Conservation (phyloP, 2,113 vertebrate species). For the Anas platyrhynchos region DNA sequence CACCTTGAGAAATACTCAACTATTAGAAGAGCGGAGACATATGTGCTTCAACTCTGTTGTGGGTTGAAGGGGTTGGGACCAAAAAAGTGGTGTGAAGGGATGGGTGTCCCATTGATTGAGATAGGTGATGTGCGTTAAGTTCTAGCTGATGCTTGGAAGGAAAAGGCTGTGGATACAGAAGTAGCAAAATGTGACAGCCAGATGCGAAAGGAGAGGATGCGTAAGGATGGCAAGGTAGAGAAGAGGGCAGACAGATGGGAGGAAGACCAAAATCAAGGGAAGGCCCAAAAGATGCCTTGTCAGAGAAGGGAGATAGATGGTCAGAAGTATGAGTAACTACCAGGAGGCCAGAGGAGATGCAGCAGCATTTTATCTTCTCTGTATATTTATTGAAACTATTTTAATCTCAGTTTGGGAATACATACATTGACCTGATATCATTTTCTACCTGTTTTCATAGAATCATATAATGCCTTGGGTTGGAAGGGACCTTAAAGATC, state of each 20-base stretch:
- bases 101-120: neutral
- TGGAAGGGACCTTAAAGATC: too few relatives aligned
- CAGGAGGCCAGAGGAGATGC: neutral
- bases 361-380: neutral
- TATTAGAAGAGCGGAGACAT: neutral
- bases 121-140: neutral
- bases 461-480: too few relatives aligned
- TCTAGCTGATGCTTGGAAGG: neutral
- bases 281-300: neutral
- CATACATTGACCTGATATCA: fast-evolving
- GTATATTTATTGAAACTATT: neutral
- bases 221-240: neutral
- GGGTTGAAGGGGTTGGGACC: neutral
- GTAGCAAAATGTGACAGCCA: neutral
- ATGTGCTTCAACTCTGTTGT: neutral
- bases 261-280: neutral
- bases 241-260: neutral
- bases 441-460: neutral
- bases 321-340: neutral
- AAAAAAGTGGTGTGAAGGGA: neutral
- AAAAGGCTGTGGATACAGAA: neutral
- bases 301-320: neutral
- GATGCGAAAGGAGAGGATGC: neutral
- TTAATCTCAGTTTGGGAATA: neutral
- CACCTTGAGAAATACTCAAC: neutral